Evolutionary conservation across 2,797 vertebrate species (phyloP).

Genomic region (Amblyopsis hoosieri): DNA sequence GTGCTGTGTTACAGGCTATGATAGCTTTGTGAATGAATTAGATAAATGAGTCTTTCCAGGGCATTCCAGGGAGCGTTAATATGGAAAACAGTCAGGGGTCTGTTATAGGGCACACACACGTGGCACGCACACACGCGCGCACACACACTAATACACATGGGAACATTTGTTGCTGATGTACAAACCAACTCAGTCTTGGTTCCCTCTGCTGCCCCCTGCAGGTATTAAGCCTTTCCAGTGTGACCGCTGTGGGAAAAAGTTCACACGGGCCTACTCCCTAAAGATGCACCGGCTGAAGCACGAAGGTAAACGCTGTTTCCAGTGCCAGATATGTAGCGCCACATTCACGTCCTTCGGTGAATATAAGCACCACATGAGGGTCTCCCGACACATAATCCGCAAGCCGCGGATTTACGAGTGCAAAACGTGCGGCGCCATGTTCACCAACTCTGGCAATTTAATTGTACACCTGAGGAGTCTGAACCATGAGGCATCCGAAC

Average conservation of each 20-base stretch:
- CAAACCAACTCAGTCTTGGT: slow-evolving; percentile 26
- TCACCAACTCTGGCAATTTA: slow-evolving; percentile 99
- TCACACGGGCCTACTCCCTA: slow-evolving; percentile 99
- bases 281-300: slow-evolving; percentile 99
- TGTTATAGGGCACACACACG: background rate
- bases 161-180: background rate
- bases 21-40: slow-evolving; percentile 11
- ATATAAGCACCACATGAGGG: slow-evolving; percentile 99
- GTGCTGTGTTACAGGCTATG: slow-evolving; percentile 8
- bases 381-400: slow-evolving; percentile 99
- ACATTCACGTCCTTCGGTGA: slow-evolving; percentile 99
- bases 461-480: slow-evolving; percentile 99
- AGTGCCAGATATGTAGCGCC: slow-evolving; percentile 99
- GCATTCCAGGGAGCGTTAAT: slow-evolving; percentile 20
- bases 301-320: slow-evolving; percentile 99
- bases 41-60: slow-evolving; percentile 3
- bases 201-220: slow-evolving; percentile 49
- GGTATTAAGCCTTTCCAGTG: slow-evolving; percentile 99
- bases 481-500: slow-evolving; percentile 99
- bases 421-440: slow-evolving; percentile 99
- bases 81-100: slow-evolving; percentile 22
- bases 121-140: too few relatives aligned
- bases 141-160: background rate
- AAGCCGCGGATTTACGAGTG: slow-evolving; percentile 99
- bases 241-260: slow-evolving; percentile 99